Base-by-base conservation (phyloP, 1,140 invertebrate genomes). In the Archivesica marissinica region DNA sequence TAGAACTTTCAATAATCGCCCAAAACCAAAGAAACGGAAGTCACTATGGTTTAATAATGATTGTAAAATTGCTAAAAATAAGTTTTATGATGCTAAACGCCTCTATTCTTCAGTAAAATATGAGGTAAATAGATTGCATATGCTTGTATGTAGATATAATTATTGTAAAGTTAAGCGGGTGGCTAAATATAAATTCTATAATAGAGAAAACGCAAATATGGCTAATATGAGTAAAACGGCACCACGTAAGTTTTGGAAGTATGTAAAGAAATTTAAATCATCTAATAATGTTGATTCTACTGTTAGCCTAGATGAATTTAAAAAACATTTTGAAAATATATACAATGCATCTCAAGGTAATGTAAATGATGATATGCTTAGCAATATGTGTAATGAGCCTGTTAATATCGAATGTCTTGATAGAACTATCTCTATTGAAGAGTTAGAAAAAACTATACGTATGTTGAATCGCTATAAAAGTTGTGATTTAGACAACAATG, bases 271-370 rank as follows among this genome's bases (percentile, higher is more conserved):
- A 75, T 30, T 52, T 75, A 75, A 28, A 75, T 20, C 6, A 52
- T 1, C 72, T 33, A 54, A 28, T 52, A 33, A 33, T 52, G 28
- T 75, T 52, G 44, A 75, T 52, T 75, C 72, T 52, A 75, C 30
- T 54, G 47, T 7, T 33, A 54, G 41, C 15, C 41, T 75, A 30
- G 72, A 52, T 52, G 72, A 54, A n/a, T 75, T 75, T 52, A 75
- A 75, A 75, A 75, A 75, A 28, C 23, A 75, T 75, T 75, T 75
- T 75, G 4, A 75, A 28, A 75, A 75, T 52, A 52, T 75, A 35
- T 50, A 28, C 11, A 52, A 54, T 75, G 72, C 50, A 17, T 52
- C 4, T 75, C 72, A 75, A 30, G 35, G 44, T 28, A 25, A 54
- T n/a, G 25, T 54, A 4, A 54, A 0, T 9, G 20, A 35, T 30